These are phyloP conservation scores for Antheraea pernyi DNA, from an alignment of 1,140 invertebrate species.

Conservation along the genomic window DNA sequence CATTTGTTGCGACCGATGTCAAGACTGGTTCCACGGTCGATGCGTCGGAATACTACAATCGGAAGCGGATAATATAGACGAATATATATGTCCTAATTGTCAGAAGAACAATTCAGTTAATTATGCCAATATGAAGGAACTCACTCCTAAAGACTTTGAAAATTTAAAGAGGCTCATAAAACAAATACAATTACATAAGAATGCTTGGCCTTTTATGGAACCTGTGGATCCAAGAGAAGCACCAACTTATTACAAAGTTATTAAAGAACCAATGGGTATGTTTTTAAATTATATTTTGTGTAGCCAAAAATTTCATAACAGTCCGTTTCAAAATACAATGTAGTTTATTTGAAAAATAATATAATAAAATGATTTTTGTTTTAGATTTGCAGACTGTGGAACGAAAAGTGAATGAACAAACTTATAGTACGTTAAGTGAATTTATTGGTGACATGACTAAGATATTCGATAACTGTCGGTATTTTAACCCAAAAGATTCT, in stretches of 20 bases:
- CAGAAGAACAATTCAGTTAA: slow-evolving; percentile 93
- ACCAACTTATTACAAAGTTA: slow-evolving; percentile 98
- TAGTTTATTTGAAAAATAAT: not conserved
- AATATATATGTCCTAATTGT: slow-evolving; percentile 98
- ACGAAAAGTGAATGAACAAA: slow-evolving; percentile 89
- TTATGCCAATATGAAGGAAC: slow-evolving; percentile 93
- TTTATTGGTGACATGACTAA: slow-evolving; percentile 98
- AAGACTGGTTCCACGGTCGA: slow-evolving; percentile 99
- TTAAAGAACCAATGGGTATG: slow-evolving; percentile 99
- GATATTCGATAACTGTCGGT: slow-evolving; percentile 99
- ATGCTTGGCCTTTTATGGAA: slow-evolving; percentile 98
- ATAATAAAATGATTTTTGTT: slow-evolving; percentile 48
- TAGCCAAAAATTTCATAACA: not conserved
- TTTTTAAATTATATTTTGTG: not conserved
- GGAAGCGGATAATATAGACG: slow-evolving; percentile 96
- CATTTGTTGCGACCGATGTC: slow-evolving; percentile 98
- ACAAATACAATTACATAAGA: slow-evolving; percentile 96
- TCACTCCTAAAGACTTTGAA: slow-evolving; percentile 91
- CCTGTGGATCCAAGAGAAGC: slow-evolving; percentile 97
- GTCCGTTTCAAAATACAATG: not conserved
- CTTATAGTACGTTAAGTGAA: slow-evolving; percentile 93
- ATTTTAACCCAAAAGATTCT: slow-evolving; percentile 97
- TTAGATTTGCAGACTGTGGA: slow-evolving; percentile 96
- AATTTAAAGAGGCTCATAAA: slow-evolving; percentile 91
- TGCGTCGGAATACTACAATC: slow-evolving; percentile 97